These are phyloP conservation scores for Chorisops tibialis DNA, from an alignment of 2,888 invertebrate genomes.

Conservation along the genomic window DNA sequence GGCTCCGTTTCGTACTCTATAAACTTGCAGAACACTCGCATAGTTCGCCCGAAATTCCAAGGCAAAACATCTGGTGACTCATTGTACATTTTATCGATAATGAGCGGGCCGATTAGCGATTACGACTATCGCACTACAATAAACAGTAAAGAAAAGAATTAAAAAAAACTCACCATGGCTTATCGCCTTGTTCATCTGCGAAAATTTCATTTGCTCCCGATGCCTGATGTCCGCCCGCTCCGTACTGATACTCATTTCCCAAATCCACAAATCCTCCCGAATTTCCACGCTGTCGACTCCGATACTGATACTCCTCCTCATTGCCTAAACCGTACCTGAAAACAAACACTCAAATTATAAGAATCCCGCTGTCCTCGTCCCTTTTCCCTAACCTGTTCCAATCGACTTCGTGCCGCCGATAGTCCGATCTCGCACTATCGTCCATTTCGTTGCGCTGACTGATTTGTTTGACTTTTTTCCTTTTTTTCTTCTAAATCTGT, in stretches of 20 bases:
- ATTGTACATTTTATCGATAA: too few relatives aligned
- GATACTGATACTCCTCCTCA: conserved; percentile 51
- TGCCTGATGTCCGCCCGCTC: conserved; percentile 77
- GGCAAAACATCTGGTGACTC: too few relatives aligned
- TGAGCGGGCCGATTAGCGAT: too few relatives aligned
- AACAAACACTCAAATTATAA: neutral
- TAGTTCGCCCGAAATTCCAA: too few relatives aligned
- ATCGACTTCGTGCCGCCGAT: conserved; percentile 42
- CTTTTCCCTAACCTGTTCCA: conserved; percentile 45
- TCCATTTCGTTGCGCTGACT: conserved; percentile 25
- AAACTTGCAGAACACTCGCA: too few relatives aligned
- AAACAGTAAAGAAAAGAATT: neutral
- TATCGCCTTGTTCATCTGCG: conserved; percentile 80
- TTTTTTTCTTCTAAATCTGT: too few relatives aligned
- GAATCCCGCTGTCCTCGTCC: conserved; percentile 25
- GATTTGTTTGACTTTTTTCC: too few relatives aligned
- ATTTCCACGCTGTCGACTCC: conserved; percentile 59
- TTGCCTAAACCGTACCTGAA: conserved; percentile 49
- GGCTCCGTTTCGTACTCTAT: too few relatives aligned
- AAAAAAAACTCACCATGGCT: conserved; percentile 46
- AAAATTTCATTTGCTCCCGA: conserved; percentile 88
- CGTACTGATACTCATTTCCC: conserved; percentile 71
- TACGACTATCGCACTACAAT: too few relatives aligned
- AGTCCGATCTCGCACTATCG: conserved; percentile 14
- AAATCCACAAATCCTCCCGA: conserved; percentile 75